Base-by-base conservation (phyloP, 2,888 invertebrate species). In the Standfussiana lucernea region DNA sequence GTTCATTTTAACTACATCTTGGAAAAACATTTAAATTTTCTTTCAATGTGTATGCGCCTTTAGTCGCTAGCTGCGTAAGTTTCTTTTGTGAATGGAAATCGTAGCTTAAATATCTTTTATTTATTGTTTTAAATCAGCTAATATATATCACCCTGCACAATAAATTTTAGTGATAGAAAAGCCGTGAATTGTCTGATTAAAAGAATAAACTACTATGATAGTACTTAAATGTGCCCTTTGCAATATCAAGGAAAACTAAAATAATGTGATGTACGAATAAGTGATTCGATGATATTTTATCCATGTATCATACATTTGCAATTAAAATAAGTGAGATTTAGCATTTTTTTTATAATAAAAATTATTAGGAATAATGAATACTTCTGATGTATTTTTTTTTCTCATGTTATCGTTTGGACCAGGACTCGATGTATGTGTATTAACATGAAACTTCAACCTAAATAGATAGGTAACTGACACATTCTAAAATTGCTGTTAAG, bases 21-120 rank as follows among this genome's bases (percentile, higher is more conserved):
- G 42, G 50, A 69, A 67, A 40, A 64, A 35, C 24, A 61, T 64
- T 42, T 2, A 40, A 45, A 47, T 62, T 21, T 73, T 79, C 75
- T 65, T 70, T 85, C 77, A 88, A 81, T 87, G 71, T 89, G 88
- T 87, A 85, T 86, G 71, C 83, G 74, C 75, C 83, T 82, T 82
- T 88, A 88, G 88, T 89, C 88, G 87, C 80, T 88, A 88, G 88
- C 45, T 83, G 42, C 79, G 64, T 89, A 88, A 87, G 82, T 53
- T 72, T 82, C 70, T 81, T 80, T 84, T 79, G 79, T 72, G 68
- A 79, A 83, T 77, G 73, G 79, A 75, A 80, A 76, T 69, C 47
- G n/a, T 78, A 77, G 70, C 75, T 79, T 80, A 70, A 59, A 83
- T 77, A 28, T 75, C n/a, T n/a, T 84, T 74, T 84, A 79, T 83